These are phyloP conservation scores for Petrophora chlorosata DNA, from an alignment of 2,888 invertebrate genomes.

Conservation along the genomic window DNA sequence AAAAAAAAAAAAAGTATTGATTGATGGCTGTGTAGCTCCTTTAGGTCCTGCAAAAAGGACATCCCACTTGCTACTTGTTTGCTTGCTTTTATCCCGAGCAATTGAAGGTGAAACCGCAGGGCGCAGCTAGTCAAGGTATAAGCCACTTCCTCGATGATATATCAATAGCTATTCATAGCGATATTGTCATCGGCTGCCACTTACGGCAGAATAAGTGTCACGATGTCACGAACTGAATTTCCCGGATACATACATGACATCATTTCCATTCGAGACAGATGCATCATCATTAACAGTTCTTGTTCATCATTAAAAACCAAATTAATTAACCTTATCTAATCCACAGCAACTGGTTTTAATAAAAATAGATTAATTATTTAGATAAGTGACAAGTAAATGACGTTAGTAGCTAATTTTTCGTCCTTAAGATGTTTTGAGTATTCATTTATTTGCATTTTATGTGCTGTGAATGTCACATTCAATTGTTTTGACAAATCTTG, in stretches of 20 bases:
- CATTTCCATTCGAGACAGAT: constrained; percentile 22
- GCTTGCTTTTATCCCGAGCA: too few relatives aligned
- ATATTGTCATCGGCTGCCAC: constrained; percentile 16
- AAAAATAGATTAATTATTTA: constrained; percentile 28
- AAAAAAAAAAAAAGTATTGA: too few relatives aligned
- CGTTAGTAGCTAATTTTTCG: constrained; percentile 15
- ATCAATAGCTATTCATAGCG: constrained; percentile 17
- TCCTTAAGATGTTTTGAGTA: constrained; percentile 3
- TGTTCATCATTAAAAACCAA: constrained; percentile 28
- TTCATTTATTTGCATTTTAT: constrained; percentile 6
- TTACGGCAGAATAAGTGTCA: constrained; percentile 18
- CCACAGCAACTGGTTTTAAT: constrained; percentile 13
- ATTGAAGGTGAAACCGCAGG: too few relatives aligned
- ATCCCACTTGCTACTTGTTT: too few relatives aligned
- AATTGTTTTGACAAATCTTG: constrained; percentile 13
- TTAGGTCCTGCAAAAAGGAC: too few relatives aligned
- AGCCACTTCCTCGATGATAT: constrained; percentile 1
- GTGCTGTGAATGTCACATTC: constrained; percentile 20
- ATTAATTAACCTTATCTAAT: constrained; percentile 20
- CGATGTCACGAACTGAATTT: constrained; percentile 25
- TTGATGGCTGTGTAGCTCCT: too few relatives aligned
- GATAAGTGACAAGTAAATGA: constrained; percentile 25
- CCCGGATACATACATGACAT: constrained; percentile 16
- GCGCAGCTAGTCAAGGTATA: background rate
- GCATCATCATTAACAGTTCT: too few relatives aligned